phyloP scores from a whole-genome alignment of 1,140 invertebrate genomes.

The Cydia pomonella region DNA sequence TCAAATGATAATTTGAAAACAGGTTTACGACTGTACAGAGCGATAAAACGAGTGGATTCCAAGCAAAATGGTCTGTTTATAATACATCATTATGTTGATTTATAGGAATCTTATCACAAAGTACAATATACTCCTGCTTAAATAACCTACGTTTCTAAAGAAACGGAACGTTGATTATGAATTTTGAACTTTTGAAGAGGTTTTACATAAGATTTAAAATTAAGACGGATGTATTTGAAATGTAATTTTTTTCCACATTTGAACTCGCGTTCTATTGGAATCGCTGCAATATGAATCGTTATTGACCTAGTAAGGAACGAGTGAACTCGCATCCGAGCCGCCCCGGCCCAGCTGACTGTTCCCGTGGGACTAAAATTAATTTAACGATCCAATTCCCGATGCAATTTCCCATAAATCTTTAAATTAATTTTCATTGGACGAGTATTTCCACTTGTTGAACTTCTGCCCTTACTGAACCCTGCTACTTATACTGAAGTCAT shows the following conservation, averaged over 20 bases:
- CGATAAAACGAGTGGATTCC: slow-evolving; percentile 32
- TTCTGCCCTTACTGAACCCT: background rate
- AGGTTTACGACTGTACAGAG: slow-evolving; percentile 30
- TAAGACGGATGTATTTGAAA: background rate
- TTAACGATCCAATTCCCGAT: background rate
- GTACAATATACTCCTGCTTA: slow-evolving; percentile 1
- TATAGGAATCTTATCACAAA: slow-evolving; percentile 24
- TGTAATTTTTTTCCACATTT: background rate
- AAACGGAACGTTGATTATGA: background rate
- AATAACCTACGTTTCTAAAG: background rate
- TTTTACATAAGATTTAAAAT: background rate
- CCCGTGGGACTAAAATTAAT: slow-evolving; percentile 10
- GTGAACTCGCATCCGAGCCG: background rate
- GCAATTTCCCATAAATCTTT: slow-evolving; percentile 21
- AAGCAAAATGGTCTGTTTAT: slow-evolving; percentile 22
- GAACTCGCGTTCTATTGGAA: background rate
- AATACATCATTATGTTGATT: slow-evolving; percentile 34
- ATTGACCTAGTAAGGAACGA: slow-evolving; percentile 29
- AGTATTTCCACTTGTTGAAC: background rate
- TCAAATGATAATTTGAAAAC: slow-evolving; percentile 33
- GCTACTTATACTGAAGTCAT: background rate
- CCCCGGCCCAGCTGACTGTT: slow-evolving; percentile 1
- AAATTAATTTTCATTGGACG: background rate
- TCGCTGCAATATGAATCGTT: background rate
- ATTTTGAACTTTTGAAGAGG: background rate